phyloP scores from a whole-genome alignment of 2,113 vertebrate species.

The Gymnorhina tibicen region DNA sequence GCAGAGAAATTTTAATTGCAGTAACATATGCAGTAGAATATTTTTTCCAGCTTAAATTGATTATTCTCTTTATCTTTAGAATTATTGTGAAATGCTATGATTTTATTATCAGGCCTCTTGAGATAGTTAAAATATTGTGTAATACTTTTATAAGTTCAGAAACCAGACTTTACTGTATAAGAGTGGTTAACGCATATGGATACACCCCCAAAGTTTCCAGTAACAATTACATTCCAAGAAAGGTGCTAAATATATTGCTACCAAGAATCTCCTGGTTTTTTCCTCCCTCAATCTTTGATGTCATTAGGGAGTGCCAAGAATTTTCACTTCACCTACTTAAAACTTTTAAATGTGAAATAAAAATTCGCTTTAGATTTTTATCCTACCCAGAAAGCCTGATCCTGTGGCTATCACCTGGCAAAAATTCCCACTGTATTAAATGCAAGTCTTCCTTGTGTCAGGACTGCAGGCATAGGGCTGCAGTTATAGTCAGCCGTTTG shows the following conservation, averaged over 20 bases:
- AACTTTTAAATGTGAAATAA: slow-evolving; percentile 48
- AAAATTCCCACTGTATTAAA: slow-evolving; percentile 1
- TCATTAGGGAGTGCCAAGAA: slow-evolving; percentile 31
- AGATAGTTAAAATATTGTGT: slow-evolving; percentile 42
- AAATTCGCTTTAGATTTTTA: slow-evolving; percentile 30
- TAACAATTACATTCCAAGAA: slow-evolving; percentile 65
- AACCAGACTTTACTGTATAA: slow-evolving; percentile 14
- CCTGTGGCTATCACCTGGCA: slow-evolving; percentile 20
- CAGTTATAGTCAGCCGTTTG: neutral
- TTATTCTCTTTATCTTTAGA: slow-evolving; percentile 15
- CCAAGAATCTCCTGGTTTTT: slow-evolving; percentile 53
- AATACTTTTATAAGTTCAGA: slow-evolving; percentile 45
- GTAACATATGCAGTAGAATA: neutral
- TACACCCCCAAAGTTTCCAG: slow-evolving; percentile 55
- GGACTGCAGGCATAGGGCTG: neutral
- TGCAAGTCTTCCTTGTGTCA: neutral
- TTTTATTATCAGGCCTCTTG: slow-evolving; percentile 31
- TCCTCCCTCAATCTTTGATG: slow-evolving; percentile 45
- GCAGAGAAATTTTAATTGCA: neutral
- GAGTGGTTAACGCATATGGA: slow-evolving; percentile 19
- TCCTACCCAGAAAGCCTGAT: slow-evolving; percentile 27
- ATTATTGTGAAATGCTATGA: slow-evolving; percentile 12
- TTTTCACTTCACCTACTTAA: slow-evolving; percentile 45
- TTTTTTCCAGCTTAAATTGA: slow-evolving; percentile 21
- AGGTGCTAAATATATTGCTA: slow-evolving; percentile 60